These are phyloP conservation scores for Tenodera sinensis DNA, from an alignment of 2,888 invertebrate genomes.

Conservation along the genomic window DNA sequence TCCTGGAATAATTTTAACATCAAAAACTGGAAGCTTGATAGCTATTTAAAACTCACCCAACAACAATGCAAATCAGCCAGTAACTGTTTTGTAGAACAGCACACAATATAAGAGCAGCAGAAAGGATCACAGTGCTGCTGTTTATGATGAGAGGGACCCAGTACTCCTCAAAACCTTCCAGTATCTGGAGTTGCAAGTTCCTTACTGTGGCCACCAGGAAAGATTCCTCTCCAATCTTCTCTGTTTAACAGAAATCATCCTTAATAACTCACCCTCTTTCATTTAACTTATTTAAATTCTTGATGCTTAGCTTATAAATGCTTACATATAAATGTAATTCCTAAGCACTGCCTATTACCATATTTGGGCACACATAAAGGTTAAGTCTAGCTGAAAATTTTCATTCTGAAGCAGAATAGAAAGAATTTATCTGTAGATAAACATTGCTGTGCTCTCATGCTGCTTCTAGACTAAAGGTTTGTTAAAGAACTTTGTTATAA, in stretches of 20 bases:
- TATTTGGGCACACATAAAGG: too few relatives aligned
- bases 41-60: neutral
- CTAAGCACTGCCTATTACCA: too few relatives aligned
- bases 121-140: conserved; percentile 3
- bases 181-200: conserved; percentile 26
- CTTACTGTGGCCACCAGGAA: conserved; percentile 22
- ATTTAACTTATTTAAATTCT: too few relatives aligned
- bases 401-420: too few relatives aligned
- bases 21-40: neutral
- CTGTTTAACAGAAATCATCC: conserved; percentile 1
- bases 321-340: too few relatives aligned
- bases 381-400: too few relatives aligned
- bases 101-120: neutral
- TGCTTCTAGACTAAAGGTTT: too few relatives aligned
- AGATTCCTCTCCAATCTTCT: conserved; percentile 19
- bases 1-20: neutral
- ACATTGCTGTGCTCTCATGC: too few relatives aligned
- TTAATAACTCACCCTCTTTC: neutral
- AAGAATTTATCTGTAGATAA: too few relatives aligned
- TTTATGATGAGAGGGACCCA: conserved; percentile 30
- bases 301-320: too few relatives aligned
- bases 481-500: too few relatives aligned
- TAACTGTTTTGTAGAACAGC: neutral
- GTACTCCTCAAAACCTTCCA: conserved; percentile 35
- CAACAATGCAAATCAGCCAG: conserved; percentile 5